Conservation (phyloP, 1,140 invertebrate genomes). For the Zaprionus nigranus region DNA sequence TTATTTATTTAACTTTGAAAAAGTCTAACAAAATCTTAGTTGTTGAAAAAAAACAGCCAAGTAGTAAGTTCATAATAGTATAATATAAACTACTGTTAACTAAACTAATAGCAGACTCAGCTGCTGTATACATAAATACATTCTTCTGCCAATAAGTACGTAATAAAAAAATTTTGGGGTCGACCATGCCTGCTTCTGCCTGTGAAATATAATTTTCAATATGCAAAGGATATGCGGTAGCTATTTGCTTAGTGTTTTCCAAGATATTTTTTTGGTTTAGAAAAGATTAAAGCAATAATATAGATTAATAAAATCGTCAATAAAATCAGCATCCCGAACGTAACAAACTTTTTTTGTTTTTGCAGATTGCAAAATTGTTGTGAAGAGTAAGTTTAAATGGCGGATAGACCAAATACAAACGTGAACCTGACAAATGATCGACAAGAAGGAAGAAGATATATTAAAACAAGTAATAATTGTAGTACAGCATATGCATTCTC, state of each 20-base stretch:
- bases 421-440: neutral
- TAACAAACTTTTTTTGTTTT: neutral
- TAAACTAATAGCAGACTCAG: too few relatives aligned
- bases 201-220: too few relatives aligned
- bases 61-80: neutral
- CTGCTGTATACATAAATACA: too few relatives aligned
- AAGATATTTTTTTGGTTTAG: too few relatives aligned
- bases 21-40: neutral
- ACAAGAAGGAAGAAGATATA: slow-evolving; percentile 21
- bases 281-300: too few relatives aligned
- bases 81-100: neutral
- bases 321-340: too few relatives aligned
- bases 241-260: too few relatives aligned
- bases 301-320: too few relatives aligned
- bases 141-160: too few relatives aligned
- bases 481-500: neutral
- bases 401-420: neutral
- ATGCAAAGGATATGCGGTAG: too few relatives aligned
- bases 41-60: neutral
- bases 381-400: neutral
- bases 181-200: too few relatives aligned
- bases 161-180: too few relatives aligned
- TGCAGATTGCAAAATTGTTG: neutral
- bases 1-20: neutral
- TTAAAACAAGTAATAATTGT: slow-evolving; percentile 17